A percentile compares a stretch with the other conserved stretches of the same genome.
These are phyloP conservation scores for Brenthis daphne DNA, from an alignment of 2,888 invertebrate species.

Conservation along the genomic window DNA sequence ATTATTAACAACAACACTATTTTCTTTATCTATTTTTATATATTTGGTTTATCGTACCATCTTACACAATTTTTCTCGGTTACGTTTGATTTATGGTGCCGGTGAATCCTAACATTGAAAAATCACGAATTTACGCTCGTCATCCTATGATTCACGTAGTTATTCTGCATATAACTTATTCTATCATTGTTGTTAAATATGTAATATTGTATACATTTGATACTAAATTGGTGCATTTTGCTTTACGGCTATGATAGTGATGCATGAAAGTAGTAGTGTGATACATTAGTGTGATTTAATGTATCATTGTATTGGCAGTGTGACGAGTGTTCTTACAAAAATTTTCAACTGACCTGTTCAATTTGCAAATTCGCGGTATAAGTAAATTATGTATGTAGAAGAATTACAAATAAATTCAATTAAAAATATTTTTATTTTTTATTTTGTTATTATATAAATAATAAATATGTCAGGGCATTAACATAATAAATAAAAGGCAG, in stretches of 20 bases:
- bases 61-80: too few relatives aligned
- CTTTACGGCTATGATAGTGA: conserved; percentile 4
- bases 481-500: too few relatives aligned
- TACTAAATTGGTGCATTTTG: conserved; percentile 11
- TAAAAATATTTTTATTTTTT: conserved; percentile 18
- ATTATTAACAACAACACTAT: too few relatives aligned
- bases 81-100: too few relatives aligned
- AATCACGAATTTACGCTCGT: too few relatives aligned
- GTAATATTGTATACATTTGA: not conserved
- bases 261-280: not conserved
- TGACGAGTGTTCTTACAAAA: not conserved
- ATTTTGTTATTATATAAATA: conserved; percentile 5
- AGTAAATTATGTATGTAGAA: conserved; percentile 38
- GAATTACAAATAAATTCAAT: conserved; percentile 40
- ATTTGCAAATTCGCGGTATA: conserved; percentile 21
- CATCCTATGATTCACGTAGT: too few relatives aligned
- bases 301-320: not conserved
- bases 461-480: too few relatives aligned
- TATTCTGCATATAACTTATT: not conserved
- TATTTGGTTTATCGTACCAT: too few relatives aligned
- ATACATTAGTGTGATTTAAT: not conserved
- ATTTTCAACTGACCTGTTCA: conserved; percentile 10
- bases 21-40: too few relatives aligned
- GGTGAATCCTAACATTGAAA: too few relatives aligned
- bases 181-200: not conserved